phyloP scores from a whole-genome alignment of 2,113 vertebrate species.

The Nematolebias whitei region DNA sequence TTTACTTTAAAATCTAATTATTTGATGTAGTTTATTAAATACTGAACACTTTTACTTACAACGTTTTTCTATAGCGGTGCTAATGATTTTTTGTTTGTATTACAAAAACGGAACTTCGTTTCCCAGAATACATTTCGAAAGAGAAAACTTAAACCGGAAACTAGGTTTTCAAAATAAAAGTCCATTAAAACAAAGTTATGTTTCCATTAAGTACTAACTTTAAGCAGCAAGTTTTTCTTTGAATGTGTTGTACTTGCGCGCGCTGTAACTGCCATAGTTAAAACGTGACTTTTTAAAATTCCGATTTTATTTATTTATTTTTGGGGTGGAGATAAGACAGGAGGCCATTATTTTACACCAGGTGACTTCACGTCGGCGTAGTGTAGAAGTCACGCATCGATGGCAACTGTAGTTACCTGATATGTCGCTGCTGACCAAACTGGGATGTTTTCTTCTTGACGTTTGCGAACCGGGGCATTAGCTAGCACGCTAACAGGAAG shows the following conservation, averaged over 20 bases:
- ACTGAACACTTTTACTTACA: no score
- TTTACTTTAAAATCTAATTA: no score
- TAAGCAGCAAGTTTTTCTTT: neutral
- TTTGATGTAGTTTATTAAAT: no score
- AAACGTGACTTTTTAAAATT: neutral
- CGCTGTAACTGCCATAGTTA: no score
- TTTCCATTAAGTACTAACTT: neutral
- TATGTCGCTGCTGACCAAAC: neutral
- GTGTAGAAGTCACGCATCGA: slow-evolving; percentile 1
- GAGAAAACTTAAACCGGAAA: slow-evolving; percentile 10
- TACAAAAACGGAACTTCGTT: slow-evolving; percentile 13
- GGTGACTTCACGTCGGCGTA: slow-evolving; percentile 1
- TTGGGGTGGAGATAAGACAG: slow-evolving; percentile 4
- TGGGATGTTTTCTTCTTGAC: neutral
- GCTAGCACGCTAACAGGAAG: slow-evolving; percentile 6
- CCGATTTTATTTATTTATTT: slow-evolving; percentile 12
- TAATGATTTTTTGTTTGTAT: no score
- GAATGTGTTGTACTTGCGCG: neutral
- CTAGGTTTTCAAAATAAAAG: neutral
- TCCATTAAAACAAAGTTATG: neutral
- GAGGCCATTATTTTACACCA: slow-evolving; percentile 4
- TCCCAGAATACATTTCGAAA: slow-evolving; percentile 28
- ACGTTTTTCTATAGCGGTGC: no score
- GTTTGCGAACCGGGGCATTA: neutral
- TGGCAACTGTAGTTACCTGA: neutral